Conservation (phyloP, 2,888 invertebrate species). For the Drosophila monieri region DNA sequence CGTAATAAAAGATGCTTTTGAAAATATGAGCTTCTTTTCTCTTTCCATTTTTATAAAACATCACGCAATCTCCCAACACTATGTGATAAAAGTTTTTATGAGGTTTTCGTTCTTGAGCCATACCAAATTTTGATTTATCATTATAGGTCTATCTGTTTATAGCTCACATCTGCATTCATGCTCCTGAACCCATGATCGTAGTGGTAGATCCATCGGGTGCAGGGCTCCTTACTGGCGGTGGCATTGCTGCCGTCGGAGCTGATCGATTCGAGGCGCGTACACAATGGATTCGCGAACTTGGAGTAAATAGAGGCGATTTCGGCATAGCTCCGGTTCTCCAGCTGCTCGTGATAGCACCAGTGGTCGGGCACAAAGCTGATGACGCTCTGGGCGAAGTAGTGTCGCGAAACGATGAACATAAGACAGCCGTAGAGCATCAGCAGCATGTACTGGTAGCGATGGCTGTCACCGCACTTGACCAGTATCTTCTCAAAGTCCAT, state of each 20-base stretch:
- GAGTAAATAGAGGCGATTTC: conserved; percentile 76
- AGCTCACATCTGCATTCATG: conserved; percentile 86
- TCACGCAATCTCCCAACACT: neutral
- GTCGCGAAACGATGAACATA: conserved; percentile 85
- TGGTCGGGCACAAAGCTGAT: conserved; percentile 85
- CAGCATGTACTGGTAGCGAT: conserved; percentile 85
- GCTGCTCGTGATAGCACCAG: conserved; percentile 81
- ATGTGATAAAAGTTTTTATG: neutral
- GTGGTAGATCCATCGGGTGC: conserved; percentile 86
- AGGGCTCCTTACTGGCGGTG: conserved; percentile 72
- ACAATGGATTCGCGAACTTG: conserved; percentile 74
- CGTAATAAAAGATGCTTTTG: neutral
- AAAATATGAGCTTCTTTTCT: neutral
- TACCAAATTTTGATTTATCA: conserved; percentile 1
- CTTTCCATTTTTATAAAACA: neutral
- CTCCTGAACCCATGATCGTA: conserved; percentile 85
- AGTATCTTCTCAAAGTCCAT: conserved; percentile 85
- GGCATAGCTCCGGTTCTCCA: conserved; percentile 64
- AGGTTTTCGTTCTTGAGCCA: neutral
- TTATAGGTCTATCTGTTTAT: neutral
- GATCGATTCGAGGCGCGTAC: conserved; percentile 69
- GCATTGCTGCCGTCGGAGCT: conserved; percentile 51
- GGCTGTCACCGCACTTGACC: conserved; percentile 85
- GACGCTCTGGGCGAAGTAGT: conserved; percentile 86
- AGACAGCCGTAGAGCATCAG: conserved; percentile 85